Conservation (phyloP, 2,797 vertebrate genomes). For the Clarias laeviceps region DNA sequence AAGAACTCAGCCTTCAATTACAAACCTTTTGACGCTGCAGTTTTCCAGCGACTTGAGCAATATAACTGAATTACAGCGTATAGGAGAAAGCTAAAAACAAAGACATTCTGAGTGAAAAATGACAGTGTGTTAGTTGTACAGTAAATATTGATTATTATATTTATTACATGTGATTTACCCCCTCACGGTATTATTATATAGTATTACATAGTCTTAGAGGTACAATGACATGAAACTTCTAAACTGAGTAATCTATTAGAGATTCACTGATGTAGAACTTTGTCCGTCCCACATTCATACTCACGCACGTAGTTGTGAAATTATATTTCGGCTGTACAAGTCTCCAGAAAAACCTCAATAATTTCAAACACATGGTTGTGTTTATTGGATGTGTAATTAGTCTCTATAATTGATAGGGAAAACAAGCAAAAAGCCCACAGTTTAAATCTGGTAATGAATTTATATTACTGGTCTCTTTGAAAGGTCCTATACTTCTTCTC, state of each 20-base stretch:
- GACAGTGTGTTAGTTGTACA: not conserved
- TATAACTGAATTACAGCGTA: not conserved
- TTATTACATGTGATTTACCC: not conserved
- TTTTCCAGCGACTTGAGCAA: slow-evolving; percentile 35
- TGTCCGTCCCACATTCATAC: not conserved
- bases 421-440: slow-evolving; percentile 3
- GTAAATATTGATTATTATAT: not conserved
- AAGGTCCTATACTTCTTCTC: not conserved
- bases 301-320: not conserved
- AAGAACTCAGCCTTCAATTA: slow-evolving; percentile 50
- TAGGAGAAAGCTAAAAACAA: slow-evolving; percentile 10
- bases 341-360: not conserved
- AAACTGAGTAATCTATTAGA: not conserved
- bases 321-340: not conserved
- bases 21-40: slow-evolving; percentile 35
- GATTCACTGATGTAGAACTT: not conserved
- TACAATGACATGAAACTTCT: not conserved
- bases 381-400: not conserved
- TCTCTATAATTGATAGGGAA: not conserved
- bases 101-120: not conserved
- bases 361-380: not conserved
- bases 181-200: not conserved
- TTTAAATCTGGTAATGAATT: slow-evolving; percentile 7
- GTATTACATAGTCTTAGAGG: not conserved
- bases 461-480: not conserved